Base-by-base conservation (phyloP, 2,113 vertebrate genomes). In the rat (Rattus norvegicus) region DNA sequence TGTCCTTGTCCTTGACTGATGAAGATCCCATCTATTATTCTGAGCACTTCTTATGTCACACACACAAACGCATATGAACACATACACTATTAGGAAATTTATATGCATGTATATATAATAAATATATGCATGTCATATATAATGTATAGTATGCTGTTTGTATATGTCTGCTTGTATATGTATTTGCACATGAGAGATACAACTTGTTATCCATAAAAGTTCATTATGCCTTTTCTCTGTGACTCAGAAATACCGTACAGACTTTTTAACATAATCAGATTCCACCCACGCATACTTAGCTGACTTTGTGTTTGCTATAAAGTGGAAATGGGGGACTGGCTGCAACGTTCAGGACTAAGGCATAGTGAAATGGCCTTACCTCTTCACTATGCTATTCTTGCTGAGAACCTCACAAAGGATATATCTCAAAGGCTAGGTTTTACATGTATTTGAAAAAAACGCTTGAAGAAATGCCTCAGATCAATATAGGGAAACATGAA, bases 11-110 rank as follows among this genome's bases (percentile, higher is more conserved):
- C n/a, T 9, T 52, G 16, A 49, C 39, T 59, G 49, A 33, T 61
- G 22, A 79, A 26, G 11, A 0, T 6, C 7, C 52, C 14, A 12
- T 30, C 11, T 4, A 33, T 7, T 4, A 26, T 7, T 49, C 22
- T 69, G 49, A 52, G 7, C 3, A 56, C 3, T 63, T 56, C 30
- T 56, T 20, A n/a, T 33, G 33, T 33, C 33, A 28, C 67, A 36
- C 30, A 14, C 69, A 14, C 33, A 70, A 17, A 70, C 69, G 26
- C 14, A 52, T 7, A 52, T 28, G 30, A 4, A 54, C 16, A 52
- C 2, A 79, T 28, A 52, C 30, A 52, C 3, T 79, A 28, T 30
- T 52, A 24, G 22, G 61, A 63, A 63, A 63, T 24, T 63, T 63
- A 61, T 24, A 26, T 63, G 24, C 24, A 5, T 24, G 5, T 26